These are phyloP conservation scores for Habrosyne pyritoides DNA, from an alignment of 2,888 invertebrate species.

Conservation along the genomic window DNA sequence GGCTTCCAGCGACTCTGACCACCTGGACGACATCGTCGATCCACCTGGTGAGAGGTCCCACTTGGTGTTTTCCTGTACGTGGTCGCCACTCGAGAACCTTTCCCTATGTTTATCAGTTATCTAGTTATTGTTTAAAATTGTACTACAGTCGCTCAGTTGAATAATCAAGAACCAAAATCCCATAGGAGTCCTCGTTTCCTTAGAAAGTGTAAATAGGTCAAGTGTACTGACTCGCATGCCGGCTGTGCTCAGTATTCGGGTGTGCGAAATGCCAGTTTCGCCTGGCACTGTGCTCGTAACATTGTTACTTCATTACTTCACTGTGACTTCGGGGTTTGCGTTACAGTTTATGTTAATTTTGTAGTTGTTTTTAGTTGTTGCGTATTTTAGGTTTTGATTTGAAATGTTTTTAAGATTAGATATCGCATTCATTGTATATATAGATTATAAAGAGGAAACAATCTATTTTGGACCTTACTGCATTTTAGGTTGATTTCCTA, in stretches of 20 bases:
- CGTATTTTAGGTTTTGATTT: not conserved
- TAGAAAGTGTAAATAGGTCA: conserved; percentile 32
- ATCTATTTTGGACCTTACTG: no score
- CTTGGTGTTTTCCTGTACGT: no score
- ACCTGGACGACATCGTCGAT: no score
- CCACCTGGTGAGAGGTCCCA: no score
- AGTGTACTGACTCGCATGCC: conserved; percentile 31
- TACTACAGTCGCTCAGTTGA: not conserved
- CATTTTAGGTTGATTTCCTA: no score
- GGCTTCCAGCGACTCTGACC: no score
- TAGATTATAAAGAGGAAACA: no score
- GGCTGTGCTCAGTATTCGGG: conserved; percentile 28
- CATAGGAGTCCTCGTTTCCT: conserved; percentile 1
- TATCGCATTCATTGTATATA: no score
- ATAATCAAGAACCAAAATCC: not conserved
- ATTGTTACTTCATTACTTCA: conserved; percentile 7
- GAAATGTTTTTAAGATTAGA: no score
- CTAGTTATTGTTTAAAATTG: no score
- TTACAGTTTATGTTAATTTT: not conserved
- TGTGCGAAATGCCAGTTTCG: conserved; percentile 5
- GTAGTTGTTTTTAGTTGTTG: not conserved
- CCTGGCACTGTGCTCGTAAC: not conserved
- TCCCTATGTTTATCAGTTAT: no score
- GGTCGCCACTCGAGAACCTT: no score
- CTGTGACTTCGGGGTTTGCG: conserved; percentile 4